These are phyloP conservation scores for Drosophila saltans DNA, from an alignment of 1,140 invertebrate species.

Conservation along the genomic window DNA sequence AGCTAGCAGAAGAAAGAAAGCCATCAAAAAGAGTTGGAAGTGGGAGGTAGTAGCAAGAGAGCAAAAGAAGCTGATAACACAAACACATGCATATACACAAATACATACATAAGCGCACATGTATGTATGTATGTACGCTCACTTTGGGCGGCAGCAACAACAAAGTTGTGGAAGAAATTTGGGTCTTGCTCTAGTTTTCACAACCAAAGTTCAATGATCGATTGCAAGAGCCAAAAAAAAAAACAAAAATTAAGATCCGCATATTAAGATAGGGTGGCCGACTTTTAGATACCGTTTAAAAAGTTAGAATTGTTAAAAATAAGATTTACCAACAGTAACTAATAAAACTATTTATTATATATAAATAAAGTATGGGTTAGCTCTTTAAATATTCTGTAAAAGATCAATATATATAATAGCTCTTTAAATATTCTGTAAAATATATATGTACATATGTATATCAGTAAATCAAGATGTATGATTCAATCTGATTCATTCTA, in stretches of 20 bases:
- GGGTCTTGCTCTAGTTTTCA: constrained; percentile 82
- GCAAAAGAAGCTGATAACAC: constrained; percentile 65
- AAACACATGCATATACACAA: constrained; percentile 14
- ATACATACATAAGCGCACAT: constrained; percentile 6
- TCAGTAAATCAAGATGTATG: too few species aligned
- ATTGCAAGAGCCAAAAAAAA: constrained; percentile 67
- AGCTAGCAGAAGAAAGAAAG: constrained; percentile 60
- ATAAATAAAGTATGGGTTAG: too few species aligned
- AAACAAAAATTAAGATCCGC: constrained; percentile 6
- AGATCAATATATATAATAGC: too few species aligned
- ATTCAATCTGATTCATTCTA: too few species aligned
- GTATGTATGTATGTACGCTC: constrained; percentile 14
- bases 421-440: too few species aligned
- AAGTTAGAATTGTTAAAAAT: too few species aligned
- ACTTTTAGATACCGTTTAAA: background rate
- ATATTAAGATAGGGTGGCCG: background rate
- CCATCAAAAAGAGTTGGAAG: constrained; percentile 37
- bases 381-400: too few species aligned
- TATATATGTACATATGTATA: too few species aligned
- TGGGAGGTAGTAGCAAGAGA: constrained; percentile 45
- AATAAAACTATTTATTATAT: too few species aligned
- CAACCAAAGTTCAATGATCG: constrained; percentile 82
- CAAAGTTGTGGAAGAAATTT: constrained; percentile 73
- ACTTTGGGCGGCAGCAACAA: constrained; percentile 30
- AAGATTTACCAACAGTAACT: too few species aligned